Evolutionary conservation across 2,113 vertebrate species (phyloP), one percentile per base, ranked within the genome.

Genomic region (Lepidothrix coronata): DNA sequence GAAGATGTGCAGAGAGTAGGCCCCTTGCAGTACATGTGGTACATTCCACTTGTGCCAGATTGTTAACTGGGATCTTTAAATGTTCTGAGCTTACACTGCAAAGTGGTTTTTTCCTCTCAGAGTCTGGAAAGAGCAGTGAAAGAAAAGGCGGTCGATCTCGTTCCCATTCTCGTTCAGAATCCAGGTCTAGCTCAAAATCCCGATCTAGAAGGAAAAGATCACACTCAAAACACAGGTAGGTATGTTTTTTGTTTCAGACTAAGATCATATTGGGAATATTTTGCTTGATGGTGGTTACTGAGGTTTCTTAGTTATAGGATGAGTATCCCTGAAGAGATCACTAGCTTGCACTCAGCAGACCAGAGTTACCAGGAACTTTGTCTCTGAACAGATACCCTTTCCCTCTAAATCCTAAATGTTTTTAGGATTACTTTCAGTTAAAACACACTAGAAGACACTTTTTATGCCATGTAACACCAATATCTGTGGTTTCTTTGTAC

Each of bases 151-250:
- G 97, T 70, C 98, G 97, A 93, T 99, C 99, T 84, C 98, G 95
- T 91, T 99, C 98, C 62, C 98, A 97, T 91, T 98, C 98, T 33
- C 98, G 94, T 88, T 98, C 98, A 83, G 98, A 97, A 91, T 99
- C 99, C 88, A 98, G 97, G 85, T 99, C 99, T 67, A 98, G 97
- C 70, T 98, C 98, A 75, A 98, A 97, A 95, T 98, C 98, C 65
- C 98, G 94, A 91, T 98, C 98, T 89, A 97, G 98, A 90, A 98
- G 98, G 97, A 99, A 98, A 97, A 98, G 98, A 73, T 99, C 99
- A 35, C 98, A 96, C 33, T 99, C 99, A 54, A 99, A 98, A 95
- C 98, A 98, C 98, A 99, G 99, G 99, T 99, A 90, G 61, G 97
- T 93, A 5, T 84, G 35, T 1, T 18, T 93, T 85, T 59, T 48